Conservation (phyloP, 2,113 vertebrate genomes). For the Hydrochoerus hydrochaeris region DNA sequence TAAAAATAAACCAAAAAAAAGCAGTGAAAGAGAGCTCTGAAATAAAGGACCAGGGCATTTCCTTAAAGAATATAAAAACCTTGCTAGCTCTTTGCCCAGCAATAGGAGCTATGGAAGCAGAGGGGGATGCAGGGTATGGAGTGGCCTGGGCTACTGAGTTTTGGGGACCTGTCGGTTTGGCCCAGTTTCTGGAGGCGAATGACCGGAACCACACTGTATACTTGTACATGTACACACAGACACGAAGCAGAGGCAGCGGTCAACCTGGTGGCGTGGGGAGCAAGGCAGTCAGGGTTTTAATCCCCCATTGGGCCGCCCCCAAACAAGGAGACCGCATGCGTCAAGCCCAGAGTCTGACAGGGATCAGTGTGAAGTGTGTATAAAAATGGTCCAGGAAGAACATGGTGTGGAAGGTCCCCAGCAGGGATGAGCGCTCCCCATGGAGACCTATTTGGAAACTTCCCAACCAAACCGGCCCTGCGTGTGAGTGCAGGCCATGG, state of each 20-base stretch:
- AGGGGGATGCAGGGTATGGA: rapidly evolving
- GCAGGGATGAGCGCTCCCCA: conserved; percentile 60
- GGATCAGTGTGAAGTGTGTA: background rate
- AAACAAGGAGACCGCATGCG: background rate
- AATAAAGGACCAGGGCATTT: background rate
- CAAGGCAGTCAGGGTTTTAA: rapidly evolving
- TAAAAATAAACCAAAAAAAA: background rate
- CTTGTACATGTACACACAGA: background rate
- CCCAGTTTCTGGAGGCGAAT: background rate
- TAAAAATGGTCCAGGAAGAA: conserved; percentile 38
- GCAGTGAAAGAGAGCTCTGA: background rate
- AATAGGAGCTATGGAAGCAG: background rate
- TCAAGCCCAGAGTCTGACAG: background rate
- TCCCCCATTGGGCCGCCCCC: background rate
- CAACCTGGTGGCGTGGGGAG: background rate
- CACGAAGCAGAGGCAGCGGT: background rate
- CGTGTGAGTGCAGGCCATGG: background rate
- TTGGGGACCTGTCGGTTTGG: background rate
- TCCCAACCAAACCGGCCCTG: conserved; percentile 53
- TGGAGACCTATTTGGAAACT: conserved; percentile 65
- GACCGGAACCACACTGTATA: rapidly evolving
- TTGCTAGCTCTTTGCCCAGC: background rate
- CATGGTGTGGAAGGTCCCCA: conserved; percentile 67
- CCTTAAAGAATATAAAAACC: background rate
- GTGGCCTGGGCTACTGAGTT: background rate